These are phyloP conservation scores for Sinella curviseta DNA, from an alignment of 1,140 invertebrate genomes.

Conservation along the genomic window DNA sequence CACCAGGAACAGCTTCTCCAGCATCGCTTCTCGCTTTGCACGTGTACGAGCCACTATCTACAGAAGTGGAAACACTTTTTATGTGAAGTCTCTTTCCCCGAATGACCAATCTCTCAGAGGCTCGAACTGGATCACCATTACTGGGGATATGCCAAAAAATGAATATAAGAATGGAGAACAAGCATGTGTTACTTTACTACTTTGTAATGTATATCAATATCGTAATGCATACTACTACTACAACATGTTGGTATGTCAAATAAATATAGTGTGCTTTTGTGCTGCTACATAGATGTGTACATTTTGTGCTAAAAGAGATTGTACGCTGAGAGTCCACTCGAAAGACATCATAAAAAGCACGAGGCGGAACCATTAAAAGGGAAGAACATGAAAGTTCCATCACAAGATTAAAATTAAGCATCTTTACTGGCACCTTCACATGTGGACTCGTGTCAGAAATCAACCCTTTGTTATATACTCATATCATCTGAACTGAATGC, in stretches of 20 bases:
- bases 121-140: conserved; percentile 65
- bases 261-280: too few relatives aligned
- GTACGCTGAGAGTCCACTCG: background rate
- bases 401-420: conserved; percentile 23
- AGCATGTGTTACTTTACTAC: too few relatives aligned
- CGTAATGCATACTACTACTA: too few relatives aligned
- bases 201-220: too few relatives aligned
- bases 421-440: background rate
- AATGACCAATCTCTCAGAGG: conserved; percentile 63
- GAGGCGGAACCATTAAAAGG: conserved; percentile 13
- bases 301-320: too few relatives aligned
- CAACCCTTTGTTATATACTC: background rate
- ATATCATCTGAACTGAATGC: too few relatives aligned
- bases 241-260: too few relatives aligned
- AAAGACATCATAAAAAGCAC: background rate
- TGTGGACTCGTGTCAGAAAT: background rate
- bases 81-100: conserved; percentile 68
- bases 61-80: conserved; percentile 58
- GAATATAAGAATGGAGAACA: background rate
- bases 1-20: conserved; percentile 59
- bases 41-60: conserved; percentile 72
- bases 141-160: conserved; percentile 56
- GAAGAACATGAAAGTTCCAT: conserved; percentile 21
- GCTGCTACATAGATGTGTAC: too few relatives aligned
- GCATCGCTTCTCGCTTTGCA: conserved; percentile 68